Base-by-base conservation (phyloP, 2,888 invertebrate species). In the Cryptophagus acutangulus region DNA sequence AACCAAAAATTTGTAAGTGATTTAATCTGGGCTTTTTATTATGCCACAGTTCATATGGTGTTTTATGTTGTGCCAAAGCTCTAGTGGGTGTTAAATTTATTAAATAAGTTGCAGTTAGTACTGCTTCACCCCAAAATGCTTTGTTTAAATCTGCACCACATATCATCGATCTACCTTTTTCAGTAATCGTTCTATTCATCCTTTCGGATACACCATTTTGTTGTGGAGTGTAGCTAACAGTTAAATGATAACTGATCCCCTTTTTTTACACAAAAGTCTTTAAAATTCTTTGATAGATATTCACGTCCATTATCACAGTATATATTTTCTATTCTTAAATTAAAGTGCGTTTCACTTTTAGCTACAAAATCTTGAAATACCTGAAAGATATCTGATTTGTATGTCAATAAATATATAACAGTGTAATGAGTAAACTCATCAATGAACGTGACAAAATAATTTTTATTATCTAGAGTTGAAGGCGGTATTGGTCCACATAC, bases 121-220 rank as follows among this genome's bases (percentile, higher is more conserved):
- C 35, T 4, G 45, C 42, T 43, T 65, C 63, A 24, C 58, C 58
- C 65, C 64, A 67, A 40, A 67, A 64, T 2, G 2, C 4, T 45
- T 66, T 63, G n/a, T 42, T 39, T 2, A 63, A 33, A 10, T 57
- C 50, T 2, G 60, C 55, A 31, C 59, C 50, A 33, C 48, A 41
- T 39, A 39, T 14, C 45, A 45, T 43, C 8, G 45, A 14, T 17
- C 38, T 33, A 54, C 53, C 62, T 54, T 34, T 63, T 58, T 46
- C 54, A 52, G 34, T 38, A 16, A 45, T 38, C n/a, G 46, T 40
- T 26, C 42, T 13, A 17, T 37, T 37, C 38, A 46, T 40, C 8
- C 40, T 15, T 18, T 45, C 42, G 1, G 45, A 3, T 18, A 45
- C 39, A 6, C 42, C 46, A 39, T 53, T 51, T 40, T 43, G 40